Evolutionary conservation across 2,888 invertebrate species (phyloP), one percentile per base, ranked within the genome.

Genomic region (Folsomia candida): DNA sequence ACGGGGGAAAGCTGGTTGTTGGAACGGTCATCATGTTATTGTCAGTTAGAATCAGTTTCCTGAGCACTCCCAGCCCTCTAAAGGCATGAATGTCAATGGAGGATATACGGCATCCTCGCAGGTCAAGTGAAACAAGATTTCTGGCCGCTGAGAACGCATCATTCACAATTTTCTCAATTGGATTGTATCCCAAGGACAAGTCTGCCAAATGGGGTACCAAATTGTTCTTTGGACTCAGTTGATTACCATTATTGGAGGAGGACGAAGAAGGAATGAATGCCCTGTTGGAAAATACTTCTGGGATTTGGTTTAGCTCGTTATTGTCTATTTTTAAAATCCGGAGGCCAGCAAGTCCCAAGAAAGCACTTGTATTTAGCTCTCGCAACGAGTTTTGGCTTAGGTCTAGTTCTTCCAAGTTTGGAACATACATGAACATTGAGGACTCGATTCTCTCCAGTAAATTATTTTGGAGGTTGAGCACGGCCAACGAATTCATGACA

Each of bases 331-430:
- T 92, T 18, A 94, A 84, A 24, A 93, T 90, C 73, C 92, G 86
- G 69, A 94, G 85, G n/a, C 90, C 89, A 2, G 87, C 85, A 66
- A 94, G 83, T 1, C 91, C 92, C 66, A 89, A 88, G 80, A 94
- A 91, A 1, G 93, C 91, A 75, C 87, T 87, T 0, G 89, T 87
- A 81, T 93, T 92, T 60, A 94, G 90, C 80, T 88, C 88, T 22
- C 90, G 89, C 81, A 94, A 92, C 80, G 92, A 88, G 83, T 94
- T 93, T 83, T 92, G 89, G 20, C 93, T 93, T 73, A 94, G 85
- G 84, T 94, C 93, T 65, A 94, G 85, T 83, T 94, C 93, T 82
- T 92, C 92, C 78, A 94, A 85, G 82, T 90, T 89, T 0, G 88
- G 87, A 78, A 93, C 84, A 51, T 89, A 88, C 0, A 89, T 85